Evolutionary conservation across 2,888 invertebrate species (phyloP).

Genomic region (Julus scanicus): DNA sequence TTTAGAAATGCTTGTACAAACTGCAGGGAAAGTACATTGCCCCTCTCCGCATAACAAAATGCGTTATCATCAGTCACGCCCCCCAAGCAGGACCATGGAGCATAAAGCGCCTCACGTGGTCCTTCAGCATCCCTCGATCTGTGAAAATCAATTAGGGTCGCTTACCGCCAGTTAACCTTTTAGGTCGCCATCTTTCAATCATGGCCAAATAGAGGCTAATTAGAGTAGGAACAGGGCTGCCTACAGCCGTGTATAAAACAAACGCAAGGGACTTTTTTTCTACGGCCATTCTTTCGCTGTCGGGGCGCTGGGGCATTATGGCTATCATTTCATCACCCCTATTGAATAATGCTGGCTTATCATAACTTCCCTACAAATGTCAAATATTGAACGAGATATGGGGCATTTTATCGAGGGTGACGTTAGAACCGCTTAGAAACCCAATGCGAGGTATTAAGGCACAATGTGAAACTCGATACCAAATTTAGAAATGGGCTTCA

Average conservation of each 20-base stretch:
- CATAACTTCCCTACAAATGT: neutral
- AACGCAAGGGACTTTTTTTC: neutral
- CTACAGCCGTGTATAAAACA: neutral
- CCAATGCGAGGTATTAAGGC: neutral
- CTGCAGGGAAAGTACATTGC: too few species aligned
- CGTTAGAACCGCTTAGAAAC: neutral
- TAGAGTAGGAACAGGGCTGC: neutral
- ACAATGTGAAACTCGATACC: neutral
- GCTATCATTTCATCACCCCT: neutral
- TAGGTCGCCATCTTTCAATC: conserved; percentile 46
- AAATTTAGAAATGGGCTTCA: neutral
- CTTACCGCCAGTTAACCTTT: conserved; percentile 47
- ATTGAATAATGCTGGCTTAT: neutral
- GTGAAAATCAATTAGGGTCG: conserved; percentile 48
- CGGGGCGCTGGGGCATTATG: neutral
- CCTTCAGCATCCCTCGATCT: neutral
- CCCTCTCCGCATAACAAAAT: neutral
- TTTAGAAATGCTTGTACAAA: too few species aligned
- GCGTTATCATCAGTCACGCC: neutral
- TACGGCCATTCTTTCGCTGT: neutral
- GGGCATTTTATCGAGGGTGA: neutral
- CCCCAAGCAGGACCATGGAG: neutral
- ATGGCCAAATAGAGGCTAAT: neutral
- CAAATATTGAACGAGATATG: neutral
- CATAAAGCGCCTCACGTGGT: neutral